Evolutionary conservation across 1,140 invertebrate genomes (phyloP).

Genomic region (Brevipalpus yothersi): DNA sequence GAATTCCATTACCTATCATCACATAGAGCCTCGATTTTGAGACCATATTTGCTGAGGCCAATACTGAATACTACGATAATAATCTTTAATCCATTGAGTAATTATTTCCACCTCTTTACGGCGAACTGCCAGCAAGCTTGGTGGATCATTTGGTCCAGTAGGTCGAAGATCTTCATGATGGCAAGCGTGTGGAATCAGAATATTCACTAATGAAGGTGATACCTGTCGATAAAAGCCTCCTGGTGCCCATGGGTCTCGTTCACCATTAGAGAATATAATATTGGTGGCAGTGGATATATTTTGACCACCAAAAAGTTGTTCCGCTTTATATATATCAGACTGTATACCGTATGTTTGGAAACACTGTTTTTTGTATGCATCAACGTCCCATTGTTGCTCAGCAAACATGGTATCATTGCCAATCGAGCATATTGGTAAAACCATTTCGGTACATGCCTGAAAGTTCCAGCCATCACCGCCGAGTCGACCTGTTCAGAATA

Average conservation of each 20-base stretch:
- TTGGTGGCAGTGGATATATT: constrained; percentile 40
- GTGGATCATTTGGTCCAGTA: constrained; percentile 39
- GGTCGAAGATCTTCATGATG: constrained; percentile 73
- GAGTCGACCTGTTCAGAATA: constrained; percentile 17
- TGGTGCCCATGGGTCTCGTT: constrained; percentile 73
- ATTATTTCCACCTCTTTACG: constrained; percentile 38
- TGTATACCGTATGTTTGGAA: constrained; percentile 36
- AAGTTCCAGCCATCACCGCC: constrained; percentile 48
- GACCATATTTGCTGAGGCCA: neutral
- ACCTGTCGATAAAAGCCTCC: constrained; percentile 37
- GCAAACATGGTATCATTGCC: constrained; percentile 63
- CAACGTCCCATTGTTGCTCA: constrained; percentile 41
- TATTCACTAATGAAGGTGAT: neutral
- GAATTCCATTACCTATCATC: no score
- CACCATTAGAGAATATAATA: constrained; percentile 70
- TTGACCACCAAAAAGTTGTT: constrained; percentile 50
- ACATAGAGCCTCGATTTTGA: no score
- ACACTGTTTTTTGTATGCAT: constrained; percentile 35
- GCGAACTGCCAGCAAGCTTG: constrained; percentile 37
- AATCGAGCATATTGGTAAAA: constrained; percentile 67
- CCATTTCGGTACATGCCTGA: constrained; percentile 76
- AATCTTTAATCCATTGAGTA: constrained; percentile 33
- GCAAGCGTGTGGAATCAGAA: constrained; percentile 51
- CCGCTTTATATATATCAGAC: constrained; percentile 34
- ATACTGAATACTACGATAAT: constrained; percentile 4